Evolutionary conservation across 2,888 invertebrate genomes (phyloP).

Genomic region (Rhaphigaster nebulosa): DNA sequence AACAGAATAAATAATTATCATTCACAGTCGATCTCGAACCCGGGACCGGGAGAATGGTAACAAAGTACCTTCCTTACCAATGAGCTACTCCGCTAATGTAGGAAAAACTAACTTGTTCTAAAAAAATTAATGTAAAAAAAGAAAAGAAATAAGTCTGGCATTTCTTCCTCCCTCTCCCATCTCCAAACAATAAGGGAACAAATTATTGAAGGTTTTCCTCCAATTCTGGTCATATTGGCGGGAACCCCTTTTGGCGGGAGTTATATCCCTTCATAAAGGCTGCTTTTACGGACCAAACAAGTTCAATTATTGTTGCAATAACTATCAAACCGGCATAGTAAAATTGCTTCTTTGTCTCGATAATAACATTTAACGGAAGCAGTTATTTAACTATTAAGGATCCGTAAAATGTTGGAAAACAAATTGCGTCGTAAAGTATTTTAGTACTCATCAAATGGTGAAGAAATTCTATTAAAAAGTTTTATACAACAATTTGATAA

Average conservation of each 20-base stretch:
- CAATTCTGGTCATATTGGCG: neutral
- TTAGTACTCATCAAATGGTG: neutral
- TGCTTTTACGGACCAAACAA: neutral
- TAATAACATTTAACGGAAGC: neutral
- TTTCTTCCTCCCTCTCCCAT: no score
- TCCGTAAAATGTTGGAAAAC: neutral
- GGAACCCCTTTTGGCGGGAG: neutral
- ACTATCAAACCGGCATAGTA: neutral
- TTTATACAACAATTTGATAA: neutral
- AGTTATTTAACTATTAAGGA: neutral
- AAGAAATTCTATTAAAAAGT: neutral
- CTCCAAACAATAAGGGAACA: neutral
- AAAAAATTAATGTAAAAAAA: no score
- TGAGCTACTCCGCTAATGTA: no score
- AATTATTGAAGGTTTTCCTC: neutral
- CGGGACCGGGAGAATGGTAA: no score
- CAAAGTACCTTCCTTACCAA: no score
- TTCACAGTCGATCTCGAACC: no score
- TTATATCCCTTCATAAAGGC: neutral
- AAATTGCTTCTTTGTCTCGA: neutral
- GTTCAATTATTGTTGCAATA: slow-evolving; percentile 21
- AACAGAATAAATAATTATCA: no score
- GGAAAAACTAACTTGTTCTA: no score
- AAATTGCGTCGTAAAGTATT: neutral
- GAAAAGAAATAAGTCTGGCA: no score